These are phyloP conservation scores for Heteractis magnifica DNA, from an alignment of 92 coral and sea anemone genomes.

Conservation along the genomic window DNA sequence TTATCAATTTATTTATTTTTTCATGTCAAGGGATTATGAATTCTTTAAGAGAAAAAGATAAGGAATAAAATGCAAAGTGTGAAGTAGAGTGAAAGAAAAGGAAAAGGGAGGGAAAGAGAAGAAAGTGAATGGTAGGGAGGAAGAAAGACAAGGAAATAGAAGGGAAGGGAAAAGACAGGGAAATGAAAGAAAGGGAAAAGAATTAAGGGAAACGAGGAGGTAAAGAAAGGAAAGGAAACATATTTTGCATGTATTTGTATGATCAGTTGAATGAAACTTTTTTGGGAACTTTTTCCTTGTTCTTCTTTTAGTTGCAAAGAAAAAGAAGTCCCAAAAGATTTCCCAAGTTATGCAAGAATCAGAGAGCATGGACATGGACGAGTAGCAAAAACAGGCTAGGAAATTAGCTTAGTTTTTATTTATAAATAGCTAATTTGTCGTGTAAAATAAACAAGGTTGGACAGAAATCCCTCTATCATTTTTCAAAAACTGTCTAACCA, in stretches of 20 bases:
- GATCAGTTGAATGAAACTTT: too few relatives aligned
- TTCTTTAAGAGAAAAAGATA: too few relatives aligned
- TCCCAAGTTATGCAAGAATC: slow-evolving; percentile 94
- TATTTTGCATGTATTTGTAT: too few relatives aligned
- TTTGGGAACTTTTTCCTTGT: background rate
- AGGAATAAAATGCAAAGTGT: background rate
- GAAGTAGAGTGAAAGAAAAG: background rate
- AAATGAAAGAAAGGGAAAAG: background rate
- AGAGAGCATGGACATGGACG: slow-evolving; percentile 92
- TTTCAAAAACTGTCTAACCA: background rate
- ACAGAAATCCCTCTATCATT: background rate
- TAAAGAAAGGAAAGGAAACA: background rate
- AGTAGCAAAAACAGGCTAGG: slow-evolving; percentile 29
- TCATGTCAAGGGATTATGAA: too few relatives aligned
- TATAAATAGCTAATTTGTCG: background rate
- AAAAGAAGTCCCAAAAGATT: slow-evolving; percentile 77
- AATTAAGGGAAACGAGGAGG: background rate
- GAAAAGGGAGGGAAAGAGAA: background rate
- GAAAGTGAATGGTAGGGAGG: background rate
- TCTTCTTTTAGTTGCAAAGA: slow-evolving; percentile 60
- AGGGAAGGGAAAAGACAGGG: background rate
- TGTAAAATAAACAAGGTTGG: slow-evolving; percentile 6
- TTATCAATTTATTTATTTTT: too few relatives aligned
- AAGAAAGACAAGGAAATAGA: background rate
- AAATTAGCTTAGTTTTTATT: background rate